Percentiles rank a stretch among this genome's conserved stretches.
Conservation (phyloP, 2,113 vertebrate genomes). For the Dryoscopus gambensis region DNA sequence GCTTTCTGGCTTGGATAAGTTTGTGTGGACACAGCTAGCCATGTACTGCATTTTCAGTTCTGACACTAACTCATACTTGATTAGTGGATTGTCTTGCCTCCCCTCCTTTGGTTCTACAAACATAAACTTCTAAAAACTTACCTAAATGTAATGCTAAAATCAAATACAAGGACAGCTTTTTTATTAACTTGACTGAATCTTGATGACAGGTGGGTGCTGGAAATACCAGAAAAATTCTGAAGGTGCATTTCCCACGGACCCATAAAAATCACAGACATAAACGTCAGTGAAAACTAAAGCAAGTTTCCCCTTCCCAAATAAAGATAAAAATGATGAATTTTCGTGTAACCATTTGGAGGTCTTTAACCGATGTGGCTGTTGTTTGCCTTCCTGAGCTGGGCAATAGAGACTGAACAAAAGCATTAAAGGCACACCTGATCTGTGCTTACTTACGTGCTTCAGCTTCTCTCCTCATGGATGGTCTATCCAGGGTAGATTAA, state of each 20-base stretch:
- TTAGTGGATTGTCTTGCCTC: neutral
- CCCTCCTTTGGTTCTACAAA: neutral
- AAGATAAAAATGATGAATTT: neutral
- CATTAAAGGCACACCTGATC: fast-evolving
- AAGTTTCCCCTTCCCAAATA: neutral
- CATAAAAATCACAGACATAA: neutral
- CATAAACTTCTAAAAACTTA: neutral
- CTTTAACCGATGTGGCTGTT: neutral
- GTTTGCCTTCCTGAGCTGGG: neutral
- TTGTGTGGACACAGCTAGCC: neutral
- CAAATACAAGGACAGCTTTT: neutral
- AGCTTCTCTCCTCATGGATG: neutral
- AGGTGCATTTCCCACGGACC: neutral
- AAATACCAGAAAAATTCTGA: neutral
- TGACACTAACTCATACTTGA: neutral
- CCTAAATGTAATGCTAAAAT: neutral
- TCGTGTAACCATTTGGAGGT: neutral
- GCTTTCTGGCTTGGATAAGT: neutral
- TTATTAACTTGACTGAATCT: neutral
- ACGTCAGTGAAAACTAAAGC: neutral
- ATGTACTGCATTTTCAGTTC: neutral
- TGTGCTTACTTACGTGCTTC: neutral
- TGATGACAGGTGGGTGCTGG: neutral
- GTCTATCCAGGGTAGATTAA: neutral
- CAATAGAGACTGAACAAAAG: neutral